These are phyloP conservation scores for Terebella lapidaria DNA, from an alignment of 2,888 invertebrate species.

Conservation along the genomic window DNA sequence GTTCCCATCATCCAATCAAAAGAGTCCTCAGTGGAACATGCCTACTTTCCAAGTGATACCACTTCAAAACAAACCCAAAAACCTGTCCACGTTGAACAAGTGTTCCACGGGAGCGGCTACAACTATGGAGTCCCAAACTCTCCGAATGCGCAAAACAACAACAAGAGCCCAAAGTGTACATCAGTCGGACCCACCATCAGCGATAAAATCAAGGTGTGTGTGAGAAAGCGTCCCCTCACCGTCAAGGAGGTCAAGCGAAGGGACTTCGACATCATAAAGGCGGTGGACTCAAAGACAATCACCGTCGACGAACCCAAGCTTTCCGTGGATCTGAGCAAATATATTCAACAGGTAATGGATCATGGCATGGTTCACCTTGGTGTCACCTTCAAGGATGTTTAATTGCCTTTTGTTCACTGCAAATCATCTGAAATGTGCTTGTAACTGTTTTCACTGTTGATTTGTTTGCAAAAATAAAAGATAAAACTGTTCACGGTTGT, in stretches of 20 bases:
- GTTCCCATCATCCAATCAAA: not conserved
- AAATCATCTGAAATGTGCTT: no score
- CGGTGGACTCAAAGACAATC: conserved; percentile 25
- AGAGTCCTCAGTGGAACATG: conserved; percentile 5
- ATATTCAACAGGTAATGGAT: conserved; percentile 46
- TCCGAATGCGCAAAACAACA: not conserved
- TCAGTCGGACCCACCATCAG: not conserved
- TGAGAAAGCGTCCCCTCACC: conserved; percentile 44
- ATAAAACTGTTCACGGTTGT: no score
- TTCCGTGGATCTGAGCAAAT: conserved; percentile 47
- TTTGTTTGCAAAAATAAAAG: no score
- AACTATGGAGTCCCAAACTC: conserved; percentile 46
- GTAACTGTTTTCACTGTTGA: no score
- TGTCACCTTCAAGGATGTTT: no score
- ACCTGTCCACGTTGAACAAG: conserved; percentile 26
- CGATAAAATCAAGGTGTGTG: conserved; percentile 44
- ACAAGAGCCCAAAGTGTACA: not conserved
- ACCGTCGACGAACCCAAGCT: conserved; percentile 45
- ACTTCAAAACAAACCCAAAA: conserved; percentile 4
- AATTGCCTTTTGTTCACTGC: no score
- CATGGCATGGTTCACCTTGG: no score
- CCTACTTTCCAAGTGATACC: conserved; percentile 14
- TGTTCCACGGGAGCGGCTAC: conserved; percentile 37
- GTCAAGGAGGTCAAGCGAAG: conserved; percentile 35
- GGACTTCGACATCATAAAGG: conserved; percentile 39